A percentile compares a stretch with the other conserved stretches of the same genome.
Evolutionary conservation across 2,113 vertebrate genomes (phyloP).

Genomic region (Equus quagga): DNA sequence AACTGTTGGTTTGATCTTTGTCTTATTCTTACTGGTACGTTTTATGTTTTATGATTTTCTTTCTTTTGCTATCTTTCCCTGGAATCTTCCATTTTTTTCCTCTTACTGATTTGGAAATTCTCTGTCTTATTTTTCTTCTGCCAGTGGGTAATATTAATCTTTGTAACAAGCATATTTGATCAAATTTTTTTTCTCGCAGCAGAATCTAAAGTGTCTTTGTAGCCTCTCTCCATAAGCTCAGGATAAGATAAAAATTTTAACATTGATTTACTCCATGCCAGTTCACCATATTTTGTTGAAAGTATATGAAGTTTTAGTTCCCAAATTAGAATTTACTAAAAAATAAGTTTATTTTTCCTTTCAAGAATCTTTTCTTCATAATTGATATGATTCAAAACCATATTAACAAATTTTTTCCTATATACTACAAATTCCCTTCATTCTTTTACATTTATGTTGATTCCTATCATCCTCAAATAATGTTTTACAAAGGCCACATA

Average conservation of each 20-base stretch:
- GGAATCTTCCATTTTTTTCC: not conserved
- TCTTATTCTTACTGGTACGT: not conserved
- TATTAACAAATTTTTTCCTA: constrained; percentile 29
- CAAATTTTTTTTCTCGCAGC: not conserved
- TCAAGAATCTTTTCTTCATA: not conserved
- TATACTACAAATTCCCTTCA: not conserved
- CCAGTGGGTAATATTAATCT: not conserved
- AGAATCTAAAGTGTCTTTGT: not conserved
- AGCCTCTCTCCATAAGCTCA: not conserved
- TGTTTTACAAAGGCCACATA: not conserved
- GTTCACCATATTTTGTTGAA: constrained; percentile 8
- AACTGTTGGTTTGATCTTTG: not conserved
- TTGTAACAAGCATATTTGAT: not conserved
- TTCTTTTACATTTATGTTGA: not conserved
- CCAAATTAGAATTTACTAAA: not conserved
- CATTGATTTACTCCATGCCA: not conserved
- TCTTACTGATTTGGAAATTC: not conserved
- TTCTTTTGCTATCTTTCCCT: not conserved
- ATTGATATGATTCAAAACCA: constrained; percentile 12
- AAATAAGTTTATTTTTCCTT: not conserved
- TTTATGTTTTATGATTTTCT: constrained; percentile 9
- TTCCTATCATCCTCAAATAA: not conserved
- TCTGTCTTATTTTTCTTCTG: not conserved
- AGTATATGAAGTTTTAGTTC: not conserved
- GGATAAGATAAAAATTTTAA: not conserved